Conservation (phyloP, 2,888 invertebrate species). For the Uropetala carovei region DNA sequence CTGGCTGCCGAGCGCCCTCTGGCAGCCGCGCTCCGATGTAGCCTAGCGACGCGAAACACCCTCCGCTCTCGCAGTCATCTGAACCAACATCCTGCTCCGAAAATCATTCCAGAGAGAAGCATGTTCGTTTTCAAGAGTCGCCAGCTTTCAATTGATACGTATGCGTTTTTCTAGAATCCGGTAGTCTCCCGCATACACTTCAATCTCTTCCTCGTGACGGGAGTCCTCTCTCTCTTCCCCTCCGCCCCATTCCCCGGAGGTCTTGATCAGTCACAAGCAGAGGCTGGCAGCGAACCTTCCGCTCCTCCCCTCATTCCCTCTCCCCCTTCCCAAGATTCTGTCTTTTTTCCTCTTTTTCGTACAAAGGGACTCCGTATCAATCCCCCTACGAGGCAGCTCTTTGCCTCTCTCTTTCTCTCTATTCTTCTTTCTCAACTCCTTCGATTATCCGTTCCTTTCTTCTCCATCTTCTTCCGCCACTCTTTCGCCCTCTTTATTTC, state of each 20-base stretch:
- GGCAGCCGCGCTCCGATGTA: background rate
- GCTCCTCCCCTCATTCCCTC: background rate
- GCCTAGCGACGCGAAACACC: background rate
- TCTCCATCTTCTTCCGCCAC: background rate
- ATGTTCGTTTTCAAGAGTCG: background rate
- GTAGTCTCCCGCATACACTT: background rate
- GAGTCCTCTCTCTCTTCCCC: background rate
- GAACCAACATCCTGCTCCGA: background rate
- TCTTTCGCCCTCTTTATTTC: background rate
- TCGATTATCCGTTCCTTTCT: background rate
- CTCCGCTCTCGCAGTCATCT: background rate
- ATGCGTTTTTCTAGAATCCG: background rate
- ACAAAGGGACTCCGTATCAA: conserved; percentile 18
- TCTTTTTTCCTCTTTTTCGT: background rate
- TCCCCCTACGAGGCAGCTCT: background rate
- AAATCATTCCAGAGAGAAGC: no score
- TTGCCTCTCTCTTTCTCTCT: background rate
- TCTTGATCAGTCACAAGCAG: background rate
- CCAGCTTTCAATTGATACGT: background rate
- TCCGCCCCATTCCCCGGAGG: background rate
- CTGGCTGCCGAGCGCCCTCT: background rate
- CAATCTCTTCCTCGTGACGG: background rate
- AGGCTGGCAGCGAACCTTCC: background rate
- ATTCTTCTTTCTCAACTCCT: background rate
- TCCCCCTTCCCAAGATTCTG: background rate